Base-by-base conservation (phyloP, 2,797 vertebrate genomes). In the Anolis apletophallus region DNA sequence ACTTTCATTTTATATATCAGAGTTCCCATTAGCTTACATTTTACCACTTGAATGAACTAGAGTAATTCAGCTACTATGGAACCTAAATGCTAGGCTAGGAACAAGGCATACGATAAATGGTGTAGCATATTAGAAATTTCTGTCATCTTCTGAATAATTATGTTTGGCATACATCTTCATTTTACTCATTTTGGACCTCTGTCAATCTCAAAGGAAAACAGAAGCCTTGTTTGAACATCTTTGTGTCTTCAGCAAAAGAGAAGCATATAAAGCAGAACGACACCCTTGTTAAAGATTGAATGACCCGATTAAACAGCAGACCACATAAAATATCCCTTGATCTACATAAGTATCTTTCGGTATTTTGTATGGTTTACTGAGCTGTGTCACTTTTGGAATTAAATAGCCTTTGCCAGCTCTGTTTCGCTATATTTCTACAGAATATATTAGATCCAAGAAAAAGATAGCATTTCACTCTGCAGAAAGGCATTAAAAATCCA, bases 141-240 rank as follows among this genome's bases (percentile, higher is more conserved):
- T 50, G 36, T 83, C 92, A 87, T 5, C 0, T 88, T 88, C 87
- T 61, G 59, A 46, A 76, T 85, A 90, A 83, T 83, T 91, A 84
- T 17, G 69, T 92, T 85, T 34, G 85, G 17, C 87, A 88, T 1
- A 0, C 5, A 85, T 76, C 82, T 74, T 13, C 84, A 73, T 85
- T 88, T 80, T 86, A 75, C 3, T 50, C 14, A 88, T 87, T 67
- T 13, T 57, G 19, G 57, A 36, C 74, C 54, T 55, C 81, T 86
- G 64, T 1, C 71, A 50, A 29, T 50, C 52, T 46, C 81, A 85
- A 85, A 93, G 80, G 16, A 88, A 85, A 75, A 40, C 76, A 52
- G 3, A 80, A 85, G 81, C n/a, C 81, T 8, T 1, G 0, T 77
- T 83, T 83, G 80, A 90, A 76, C 26, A 83, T 79, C 59, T 89